These are phyloP conservation scores for Oligia strigilis DNA, from an alignment of 2,888 invertebrate species.

Conservation along the genomic window DNA sequence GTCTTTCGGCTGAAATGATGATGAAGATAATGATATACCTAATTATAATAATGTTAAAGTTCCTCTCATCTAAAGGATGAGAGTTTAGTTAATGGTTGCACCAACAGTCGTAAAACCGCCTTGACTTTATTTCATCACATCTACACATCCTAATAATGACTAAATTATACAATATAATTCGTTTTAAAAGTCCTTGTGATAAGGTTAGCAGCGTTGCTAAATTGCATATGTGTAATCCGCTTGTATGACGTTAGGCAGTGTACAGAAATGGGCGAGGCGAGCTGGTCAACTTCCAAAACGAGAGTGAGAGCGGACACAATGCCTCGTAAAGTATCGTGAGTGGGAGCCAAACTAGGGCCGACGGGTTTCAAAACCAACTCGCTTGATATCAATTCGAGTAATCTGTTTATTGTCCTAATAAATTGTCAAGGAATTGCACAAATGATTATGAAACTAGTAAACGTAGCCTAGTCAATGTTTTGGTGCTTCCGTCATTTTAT, in stretches of 20 bases:
- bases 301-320: conserved; percentile 77
- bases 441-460: background rate
- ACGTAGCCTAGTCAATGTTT: background rate
- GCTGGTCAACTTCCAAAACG: conserved; percentile 71
- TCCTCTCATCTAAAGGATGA: background rate
- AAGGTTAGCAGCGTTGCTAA: background rate
- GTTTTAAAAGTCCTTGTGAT: background rate
- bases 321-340: conserved; percentile 64
- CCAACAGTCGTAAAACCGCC: background rate
- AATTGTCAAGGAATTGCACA: conserved; percentile 25
- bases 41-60: background rate
- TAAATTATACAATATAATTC: background rate
- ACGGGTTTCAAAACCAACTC: conserved; percentile 61
- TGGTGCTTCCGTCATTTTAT: conserved; percentile 6
- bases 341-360: conserved; percentile 71
- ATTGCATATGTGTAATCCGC: conserved; percentile 3
- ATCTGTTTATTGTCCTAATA: conserved; percentile 53
- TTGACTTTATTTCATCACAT: background rate
- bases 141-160: background rate
- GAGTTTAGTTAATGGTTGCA: background rate
- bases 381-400: conserved; percentile 34
- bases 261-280: conserved; percentile 50
- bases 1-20: too few relatives aligned
- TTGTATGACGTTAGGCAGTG: conserved; percentile 3
- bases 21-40: background rate